These are phyloP conservation scores for Pangasius mekongensis DNA, from an alignment of 2,797 vertebrate species.

Conservation along the genomic window DNA sequence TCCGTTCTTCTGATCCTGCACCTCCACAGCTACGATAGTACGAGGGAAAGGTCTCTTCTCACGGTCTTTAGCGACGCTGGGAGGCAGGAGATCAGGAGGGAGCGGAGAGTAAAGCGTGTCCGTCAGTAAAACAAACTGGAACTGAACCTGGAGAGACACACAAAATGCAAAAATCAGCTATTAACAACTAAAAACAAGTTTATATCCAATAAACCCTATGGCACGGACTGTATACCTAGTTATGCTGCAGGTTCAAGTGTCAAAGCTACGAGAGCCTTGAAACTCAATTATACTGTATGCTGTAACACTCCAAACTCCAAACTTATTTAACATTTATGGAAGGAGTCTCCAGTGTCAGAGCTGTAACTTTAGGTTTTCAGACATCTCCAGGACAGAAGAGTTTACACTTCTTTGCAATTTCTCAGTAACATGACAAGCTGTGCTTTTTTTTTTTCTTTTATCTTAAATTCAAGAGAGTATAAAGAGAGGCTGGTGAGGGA, in stretches of 20 bases:
- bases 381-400: neutral
- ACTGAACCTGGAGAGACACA: slow-evolving; percentile 84
- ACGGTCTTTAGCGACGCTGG: slow-evolving; percentile 86
- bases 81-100: slow-evolving; percentile 89
- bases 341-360: slow-evolving; percentile 2
- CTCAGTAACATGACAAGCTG: neutral
- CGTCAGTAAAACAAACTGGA: slow-evolving; percentile 96
- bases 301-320: neutral
- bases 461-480: too few species aligned
- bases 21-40: slow-evolving; percentile 94
- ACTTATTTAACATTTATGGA: neutral
- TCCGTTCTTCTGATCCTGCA: slow-evolving; percentile 97
- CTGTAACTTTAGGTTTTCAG: neutral
- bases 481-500: neutral
- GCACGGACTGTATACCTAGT: neutral
- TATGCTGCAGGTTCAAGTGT: neutral
- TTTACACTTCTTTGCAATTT: neutral
- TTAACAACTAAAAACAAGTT: too few species aligned
- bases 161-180: neutral
- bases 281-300: neutral
- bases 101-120: slow-evolving; percentile 96
- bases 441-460: too few species aligned
- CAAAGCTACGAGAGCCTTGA: neutral
- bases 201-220: neutral
- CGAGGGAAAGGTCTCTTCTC: slow-evolving; percentile 91